Percentiles rank a stretch among this genome's conserved stretches.
Conservation (phyloP, 2,113 vertebrate species). For the Aythya baeri region DNA sequence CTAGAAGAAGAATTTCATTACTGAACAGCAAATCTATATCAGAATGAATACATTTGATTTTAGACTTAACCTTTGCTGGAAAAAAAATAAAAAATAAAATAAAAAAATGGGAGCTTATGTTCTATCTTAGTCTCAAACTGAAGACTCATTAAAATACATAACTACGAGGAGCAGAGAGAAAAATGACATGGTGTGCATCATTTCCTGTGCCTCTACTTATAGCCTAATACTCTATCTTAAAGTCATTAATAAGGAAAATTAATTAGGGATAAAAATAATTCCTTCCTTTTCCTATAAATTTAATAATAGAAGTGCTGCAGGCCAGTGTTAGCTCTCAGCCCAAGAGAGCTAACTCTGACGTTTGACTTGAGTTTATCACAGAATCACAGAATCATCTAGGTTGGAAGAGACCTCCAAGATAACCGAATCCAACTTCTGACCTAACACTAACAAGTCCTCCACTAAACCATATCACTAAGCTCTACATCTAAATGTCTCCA, state of each 20-base stretch:
- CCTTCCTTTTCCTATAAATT: background rate
- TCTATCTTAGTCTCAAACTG: background rate
- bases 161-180: background rate
- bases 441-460: too few relatives aligned
- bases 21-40: background rate
- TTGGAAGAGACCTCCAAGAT: too few relatives aligned
- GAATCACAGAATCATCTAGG: too few relatives aligned
- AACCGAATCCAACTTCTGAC: too few relatives aligned
- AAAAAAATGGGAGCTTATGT: background rate
- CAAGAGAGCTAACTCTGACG: background rate
- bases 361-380: background rate
- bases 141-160: background rate
- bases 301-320: background rate
- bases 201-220: background rate
- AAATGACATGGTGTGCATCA: background rate
- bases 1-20: background rate
- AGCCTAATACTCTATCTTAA: background rate
- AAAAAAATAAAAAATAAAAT: background rate
- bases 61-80: background rate
- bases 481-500: too few relatives aligned
- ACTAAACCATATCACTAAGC: too few relatives aligned
- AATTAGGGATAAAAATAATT: background rate
- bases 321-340: background rate
- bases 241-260: slow-evolving; percentile 40
- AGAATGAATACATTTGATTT: background rate